These are phyloP conservation scores for Pheosia gnoma DNA, from an alignment of 2,888 invertebrate species.

Conservation along the genomic window DNA sequence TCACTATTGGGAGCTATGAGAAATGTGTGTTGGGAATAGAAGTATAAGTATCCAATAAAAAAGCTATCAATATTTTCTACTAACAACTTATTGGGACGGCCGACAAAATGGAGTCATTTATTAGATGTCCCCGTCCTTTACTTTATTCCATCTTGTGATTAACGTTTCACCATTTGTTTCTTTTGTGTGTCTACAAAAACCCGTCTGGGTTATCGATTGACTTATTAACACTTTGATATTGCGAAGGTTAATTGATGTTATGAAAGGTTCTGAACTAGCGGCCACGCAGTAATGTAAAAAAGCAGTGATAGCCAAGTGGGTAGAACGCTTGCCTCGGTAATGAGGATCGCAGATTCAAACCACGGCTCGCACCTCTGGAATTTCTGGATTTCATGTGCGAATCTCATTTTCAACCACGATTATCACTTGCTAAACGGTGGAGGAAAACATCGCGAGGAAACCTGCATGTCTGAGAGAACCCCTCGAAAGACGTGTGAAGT, in stretches of 20 bases:
- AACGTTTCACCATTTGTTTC: constrained; percentile 14
- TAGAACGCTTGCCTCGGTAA: no score
- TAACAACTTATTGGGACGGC: constrained; percentile 25
- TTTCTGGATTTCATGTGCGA: no score
- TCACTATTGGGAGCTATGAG: not conserved
- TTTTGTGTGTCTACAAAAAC: constrained; percentile 13
- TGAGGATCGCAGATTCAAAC: no score
- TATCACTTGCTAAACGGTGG: no score
- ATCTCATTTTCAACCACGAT: no score
- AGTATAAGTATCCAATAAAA: constrained; percentile 1
- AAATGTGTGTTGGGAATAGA: constrained; percentile 3
- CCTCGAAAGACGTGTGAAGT: no score
- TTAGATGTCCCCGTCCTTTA: constrained; percentile 22
- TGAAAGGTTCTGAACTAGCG: not conserved
- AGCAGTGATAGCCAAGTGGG: no score
- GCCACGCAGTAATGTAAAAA: no score
- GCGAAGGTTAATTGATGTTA: not conserved
- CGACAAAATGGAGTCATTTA: constrained; percentile 37
- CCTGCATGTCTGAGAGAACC: no score
- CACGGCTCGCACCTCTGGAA: no score
- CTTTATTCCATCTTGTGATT: constrained; percentile 17
- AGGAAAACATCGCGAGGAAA: no score
- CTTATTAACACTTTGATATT: constrained; percentile 3
- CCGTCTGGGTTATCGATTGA: constrained; percentile 10
- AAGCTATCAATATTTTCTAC: constrained; percentile 8